A percentile compares a stretch with the other conserved stretches of the same genome.
Evolutionary conservation across 2,113 vertebrate genomes (phyloP).

Genomic region (Podarcis muralis): DNA sequence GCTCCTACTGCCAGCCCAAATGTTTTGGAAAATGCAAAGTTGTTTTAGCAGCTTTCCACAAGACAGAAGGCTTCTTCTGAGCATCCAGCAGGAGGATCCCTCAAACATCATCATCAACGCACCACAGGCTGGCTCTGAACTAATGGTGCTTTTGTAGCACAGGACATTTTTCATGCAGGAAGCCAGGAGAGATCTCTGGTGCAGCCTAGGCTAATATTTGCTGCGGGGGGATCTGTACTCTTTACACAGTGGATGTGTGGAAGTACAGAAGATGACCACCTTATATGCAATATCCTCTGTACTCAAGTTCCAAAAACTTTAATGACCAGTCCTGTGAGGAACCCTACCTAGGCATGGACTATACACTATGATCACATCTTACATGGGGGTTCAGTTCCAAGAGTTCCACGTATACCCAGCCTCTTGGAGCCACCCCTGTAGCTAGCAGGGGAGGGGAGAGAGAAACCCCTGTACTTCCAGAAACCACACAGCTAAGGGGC

Average conservation of each 20-base stretch:
- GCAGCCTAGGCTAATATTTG: conserved; percentile 1
- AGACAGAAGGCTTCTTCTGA: conserved; percentile 40
- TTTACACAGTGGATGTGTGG: background rate
- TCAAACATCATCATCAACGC: conserved; percentile 20
- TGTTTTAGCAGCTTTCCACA: conserved; percentile 1
- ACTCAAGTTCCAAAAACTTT: too few relatives aligned
- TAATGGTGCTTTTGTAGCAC: conserved; percentile 34
- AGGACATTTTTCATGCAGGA: background rate
- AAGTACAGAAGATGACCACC: background rate
- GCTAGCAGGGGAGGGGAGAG: too few relatives aligned
- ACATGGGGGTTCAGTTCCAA: too few relatives aligned
- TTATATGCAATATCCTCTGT: accelerated
- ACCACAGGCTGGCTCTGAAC: background rate
- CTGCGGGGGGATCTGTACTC: background rate
- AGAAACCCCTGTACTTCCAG: too few relatives aligned
- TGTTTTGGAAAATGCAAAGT: background rate
- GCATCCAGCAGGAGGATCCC: conserved; percentile 1
- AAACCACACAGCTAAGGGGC: too few relatives aligned
- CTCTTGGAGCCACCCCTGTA: too few relatives aligned
- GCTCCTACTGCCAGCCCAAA: conserved; percentile 20
- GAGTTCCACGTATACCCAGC: too few relatives aligned
- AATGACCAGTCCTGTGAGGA: background rate
- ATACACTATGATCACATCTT: too few relatives aligned
- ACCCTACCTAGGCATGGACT: too few relatives aligned
- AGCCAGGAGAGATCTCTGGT: background rate